A percentile compares a stretch with the other conserved stretches of the same genome.
These are phyloP conservation scores for Chironomus striatipennis DNA, from an alignment of 1,140 invertebrate species.

Conservation along the genomic window DNA sequence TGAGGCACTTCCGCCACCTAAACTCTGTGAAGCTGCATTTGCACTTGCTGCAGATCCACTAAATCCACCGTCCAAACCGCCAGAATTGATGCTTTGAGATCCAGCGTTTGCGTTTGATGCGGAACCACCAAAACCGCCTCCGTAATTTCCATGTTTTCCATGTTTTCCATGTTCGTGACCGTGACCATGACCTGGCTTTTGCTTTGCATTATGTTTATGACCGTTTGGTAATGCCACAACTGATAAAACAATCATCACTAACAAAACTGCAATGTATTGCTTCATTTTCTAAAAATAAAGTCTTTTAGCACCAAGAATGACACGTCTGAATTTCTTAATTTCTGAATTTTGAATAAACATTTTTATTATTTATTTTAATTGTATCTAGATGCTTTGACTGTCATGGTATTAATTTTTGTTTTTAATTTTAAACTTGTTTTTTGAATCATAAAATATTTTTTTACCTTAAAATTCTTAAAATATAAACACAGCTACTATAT, in stretches of 20 bases:
- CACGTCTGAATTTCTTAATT: too few relatives aligned
- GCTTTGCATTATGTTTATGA: neutral
- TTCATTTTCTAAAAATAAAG: neutral
- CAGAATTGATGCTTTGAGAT: too few relatives aligned
- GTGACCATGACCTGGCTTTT: neutral
- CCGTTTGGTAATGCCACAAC: neutral
- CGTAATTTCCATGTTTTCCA: too few relatives aligned
- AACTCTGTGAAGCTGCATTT: neutral
- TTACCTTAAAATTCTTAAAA: too few relatives aligned
- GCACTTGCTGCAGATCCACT: neutral
- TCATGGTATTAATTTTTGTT: too few relatives aligned
- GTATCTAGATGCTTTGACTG: too few relatives aligned
- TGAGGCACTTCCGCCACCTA: neutral
- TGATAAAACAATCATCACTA: neutral
- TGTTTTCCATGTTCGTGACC: neutral
- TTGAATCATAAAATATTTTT: too few relatives aligned
- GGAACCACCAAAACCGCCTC: neutral
- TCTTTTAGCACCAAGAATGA: too few relatives aligned
- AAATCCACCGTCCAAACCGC: neutral
- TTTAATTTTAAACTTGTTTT: too few relatives aligned
- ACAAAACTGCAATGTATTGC: neutral
- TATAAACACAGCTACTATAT: too few relatives aligned
- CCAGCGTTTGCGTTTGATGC: neutral
- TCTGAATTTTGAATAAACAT: too few relatives aligned
- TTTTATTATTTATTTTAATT: too few relatives aligned